Conservation (phyloP, 2,888 invertebrate genomes). For the Nemoura dubitans region DNA sequence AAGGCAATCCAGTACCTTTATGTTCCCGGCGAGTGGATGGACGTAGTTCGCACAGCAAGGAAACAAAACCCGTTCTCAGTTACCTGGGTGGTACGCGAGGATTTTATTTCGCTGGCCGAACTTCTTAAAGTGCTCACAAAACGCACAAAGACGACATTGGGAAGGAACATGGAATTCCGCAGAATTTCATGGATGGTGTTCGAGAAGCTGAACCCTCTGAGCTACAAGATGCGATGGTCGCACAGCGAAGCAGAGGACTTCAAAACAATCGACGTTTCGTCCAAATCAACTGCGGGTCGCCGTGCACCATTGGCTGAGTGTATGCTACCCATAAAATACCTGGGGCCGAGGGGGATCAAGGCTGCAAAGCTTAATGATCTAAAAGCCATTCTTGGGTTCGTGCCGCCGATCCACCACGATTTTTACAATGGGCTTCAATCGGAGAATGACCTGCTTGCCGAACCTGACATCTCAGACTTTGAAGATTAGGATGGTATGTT, state of each 20-base stretch:
- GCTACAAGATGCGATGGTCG: background rate
- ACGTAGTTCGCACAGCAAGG: background rate
- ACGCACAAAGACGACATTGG: background rate
- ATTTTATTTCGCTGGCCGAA: background rate
- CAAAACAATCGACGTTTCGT: background rate
- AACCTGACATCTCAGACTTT: no score
- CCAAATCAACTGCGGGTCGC: conserved; percentile 3
- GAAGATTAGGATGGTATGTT: no score
- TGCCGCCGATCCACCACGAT: background rate
- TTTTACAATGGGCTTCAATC: background rate
- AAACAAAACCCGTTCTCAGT: background rate
- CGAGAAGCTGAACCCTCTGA: background rate
- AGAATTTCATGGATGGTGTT: background rate
- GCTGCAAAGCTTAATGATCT: background rate
- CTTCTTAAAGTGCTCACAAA: background rate
- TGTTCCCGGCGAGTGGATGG: conserved; percentile 9
- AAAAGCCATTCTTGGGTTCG: background rate
- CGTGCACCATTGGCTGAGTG: background rate
- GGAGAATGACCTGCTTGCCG: background rate
- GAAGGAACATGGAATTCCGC: background rate
- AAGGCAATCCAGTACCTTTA: conserved; percentile 16
- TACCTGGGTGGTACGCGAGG: background rate
- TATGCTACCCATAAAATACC: no score
- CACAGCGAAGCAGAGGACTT: background rate
- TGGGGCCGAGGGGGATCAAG: background rate